Evolutionary conservation across 2,797 vertebrate species (phyloP), one percentile per base, ranked within the genome.

Genomic region (Oryzias dopingdopingensis): DNA sequence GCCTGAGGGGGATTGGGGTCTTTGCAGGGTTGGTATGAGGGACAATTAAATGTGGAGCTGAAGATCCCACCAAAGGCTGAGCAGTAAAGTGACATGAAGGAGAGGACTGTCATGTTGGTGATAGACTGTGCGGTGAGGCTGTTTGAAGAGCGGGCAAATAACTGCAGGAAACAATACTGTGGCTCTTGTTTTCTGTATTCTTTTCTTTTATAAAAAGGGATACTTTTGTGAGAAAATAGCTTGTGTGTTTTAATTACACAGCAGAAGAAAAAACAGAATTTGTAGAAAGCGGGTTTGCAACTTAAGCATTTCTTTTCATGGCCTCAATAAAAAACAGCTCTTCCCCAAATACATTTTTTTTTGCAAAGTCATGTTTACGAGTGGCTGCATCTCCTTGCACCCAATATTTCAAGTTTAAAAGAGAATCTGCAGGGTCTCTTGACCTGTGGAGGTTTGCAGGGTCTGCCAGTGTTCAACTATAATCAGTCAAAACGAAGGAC

Each of bases 401-500:
- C 57, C 47, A 59, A 72, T 79, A 67, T 59, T 56, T 81, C 42
- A 79, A 45, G 29, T 52, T 49, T 20, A 57, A 43, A 57, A 17
- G 20, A 75, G 56, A 65, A 32, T 65, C 54, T 54, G 69, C 57
- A 67, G 56, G 15, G 7, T 7, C 55, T 70, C 51, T 45, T 56
- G 60, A 74, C 70, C 74, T 70, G 56, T 59, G 51, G 64, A 76
- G 48, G 56, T 73, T 77, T 70, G 56, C 1, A 1, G 51, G 72
- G 72, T 78, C 81, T 79, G 65, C 56, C 70, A 51, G 63, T 79
- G 79, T 83, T 88, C 87, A 81, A 37, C 73, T 79, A 76, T 79
- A 84, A 86, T 87, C 87, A 84, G 76, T 66, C 62, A 47, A 47
- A 71, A 73, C 18, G 57, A 46, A 70, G 62, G 56, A 72, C 70